phyloP scores from a whole-genome alignment of 2,113 vertebrate genomes.

The Hymenochirus boettgeri region DNA sequence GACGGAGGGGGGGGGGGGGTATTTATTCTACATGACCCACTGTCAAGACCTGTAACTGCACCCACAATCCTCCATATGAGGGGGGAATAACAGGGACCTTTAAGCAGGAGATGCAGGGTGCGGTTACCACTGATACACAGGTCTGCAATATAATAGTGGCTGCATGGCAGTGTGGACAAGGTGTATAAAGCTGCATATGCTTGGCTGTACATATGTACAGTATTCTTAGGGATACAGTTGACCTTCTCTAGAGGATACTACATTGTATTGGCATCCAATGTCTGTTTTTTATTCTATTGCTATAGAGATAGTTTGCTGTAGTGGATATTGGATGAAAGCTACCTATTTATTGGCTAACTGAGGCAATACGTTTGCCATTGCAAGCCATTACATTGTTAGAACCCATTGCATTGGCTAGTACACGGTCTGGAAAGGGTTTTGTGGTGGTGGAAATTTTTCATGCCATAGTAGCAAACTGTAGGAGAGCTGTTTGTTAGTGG shows the following conservation, averaged over 20 bases:
- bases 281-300: background rate
- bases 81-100: slow-evolving; percentile 9
- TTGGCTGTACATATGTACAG: background rate
- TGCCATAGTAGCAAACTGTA: no score
- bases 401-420: background rate
- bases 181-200: no score
- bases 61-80: slow-evolving; percentile 1
- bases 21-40: slow-evolving; percentile 11
- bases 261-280: slow-evolving; percentile 15
- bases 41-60: background rate
- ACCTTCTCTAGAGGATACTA: slow-evolving; percentile 28
- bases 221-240: background rate
- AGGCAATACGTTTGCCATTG: background rate
- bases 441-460: no score
- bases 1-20: background rate
- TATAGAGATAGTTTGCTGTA: slow-evolving; percentile 1
- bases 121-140: slow-evolving; percentile 18
- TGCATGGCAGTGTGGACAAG: background rate
- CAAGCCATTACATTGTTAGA: background rate
- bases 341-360: background rate
- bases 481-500: no score
- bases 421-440: no score
- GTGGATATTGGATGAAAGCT: background rate
- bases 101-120: slow-evolving; percentile 26
- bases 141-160: background rate